Conservation (phyloP, 2,113 vertebrate species). For the Macquaria australasica region DNA sequence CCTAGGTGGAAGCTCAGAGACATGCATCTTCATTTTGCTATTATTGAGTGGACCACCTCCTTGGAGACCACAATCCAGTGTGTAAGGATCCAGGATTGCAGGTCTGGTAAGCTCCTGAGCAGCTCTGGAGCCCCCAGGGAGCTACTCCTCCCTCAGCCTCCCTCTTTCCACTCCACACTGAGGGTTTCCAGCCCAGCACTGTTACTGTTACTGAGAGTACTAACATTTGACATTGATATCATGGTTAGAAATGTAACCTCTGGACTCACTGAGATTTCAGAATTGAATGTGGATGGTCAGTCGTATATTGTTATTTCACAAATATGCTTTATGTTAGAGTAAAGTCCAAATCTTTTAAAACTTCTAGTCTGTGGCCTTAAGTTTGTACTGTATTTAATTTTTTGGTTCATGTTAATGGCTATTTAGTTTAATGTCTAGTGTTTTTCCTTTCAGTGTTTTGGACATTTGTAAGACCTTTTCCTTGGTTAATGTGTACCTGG, state of each 20-base stretch:
- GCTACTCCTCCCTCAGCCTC: conserved; percentile 2
- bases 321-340: too few relatives aligned
- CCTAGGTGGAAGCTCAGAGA: background rate
- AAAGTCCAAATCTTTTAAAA: too few relatives aligned
- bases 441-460: background rate
- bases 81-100: conserved; percentile 17
- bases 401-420: too few relatives aligned
- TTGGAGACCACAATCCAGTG: conserved; percentile 13
- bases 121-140: conserved; percentile 1
- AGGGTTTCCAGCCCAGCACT: background rate
- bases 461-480: background rate
- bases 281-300: background rate
- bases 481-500: background rate
- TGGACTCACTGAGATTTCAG: background rate
- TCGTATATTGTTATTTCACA: background rate
- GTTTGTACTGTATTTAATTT: background rate
- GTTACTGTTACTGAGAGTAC: background rate
- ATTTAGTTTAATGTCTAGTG: background rate
- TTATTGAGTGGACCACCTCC: background rate
- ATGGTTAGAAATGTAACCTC: background rate
- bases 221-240: background rate
- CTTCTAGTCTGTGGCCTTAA: too few relatives aligned
- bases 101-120: conserved; percentile 16
- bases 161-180: background rate
- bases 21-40: background rate